These are phyloP conservation scores for Tenthredo mesomela DNA, from an alignment of 2,888 invertebrate genomes.

Conservation along the genomic window DNA sequence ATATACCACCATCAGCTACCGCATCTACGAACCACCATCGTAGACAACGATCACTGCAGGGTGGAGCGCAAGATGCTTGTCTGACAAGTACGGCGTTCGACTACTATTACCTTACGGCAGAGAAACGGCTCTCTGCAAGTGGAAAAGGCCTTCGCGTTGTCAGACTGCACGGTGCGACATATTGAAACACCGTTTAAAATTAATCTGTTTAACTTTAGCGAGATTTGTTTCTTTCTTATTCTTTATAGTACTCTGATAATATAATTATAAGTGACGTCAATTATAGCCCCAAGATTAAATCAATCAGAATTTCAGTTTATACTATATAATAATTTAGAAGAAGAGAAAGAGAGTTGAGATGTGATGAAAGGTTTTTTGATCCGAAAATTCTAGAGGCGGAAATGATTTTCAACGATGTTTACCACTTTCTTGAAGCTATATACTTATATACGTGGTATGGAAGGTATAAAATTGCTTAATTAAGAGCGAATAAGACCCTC, in stretches of 20 bases:
- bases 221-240: background rate
- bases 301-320: background rate
- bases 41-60: constrained; percentile 32
- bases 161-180: background rate
- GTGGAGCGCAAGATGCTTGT: constrained; percentile 39
- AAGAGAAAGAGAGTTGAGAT: background rate
- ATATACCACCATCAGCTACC: background rate
- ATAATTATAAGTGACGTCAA: background rate
- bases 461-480: constrained; percentile 4
- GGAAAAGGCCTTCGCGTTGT: constrained; percentile 13
- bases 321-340: background rate
- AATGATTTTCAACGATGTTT: constrained; percentile 21
- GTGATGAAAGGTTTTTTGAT: background rate
- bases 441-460: no score
- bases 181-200: no score
- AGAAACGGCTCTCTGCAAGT: constrained; percentile 17
- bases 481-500: constrained; percentile 32
- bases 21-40: background rate
- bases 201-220: background rate
- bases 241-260: background rate
- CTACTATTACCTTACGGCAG: constrained; percentile 28
- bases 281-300: background rate
- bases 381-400: background rate
- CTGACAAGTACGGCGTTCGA: constrained; percentile 42
- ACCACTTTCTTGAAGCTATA: background rate